A percentile compares a stretch with the other conserved stretches of the same genome.
Evolutionary conservation across 53 echinoderm and acorn worm species (phyloP).

Genomic region (Paracentrotus lividus): DNA sequence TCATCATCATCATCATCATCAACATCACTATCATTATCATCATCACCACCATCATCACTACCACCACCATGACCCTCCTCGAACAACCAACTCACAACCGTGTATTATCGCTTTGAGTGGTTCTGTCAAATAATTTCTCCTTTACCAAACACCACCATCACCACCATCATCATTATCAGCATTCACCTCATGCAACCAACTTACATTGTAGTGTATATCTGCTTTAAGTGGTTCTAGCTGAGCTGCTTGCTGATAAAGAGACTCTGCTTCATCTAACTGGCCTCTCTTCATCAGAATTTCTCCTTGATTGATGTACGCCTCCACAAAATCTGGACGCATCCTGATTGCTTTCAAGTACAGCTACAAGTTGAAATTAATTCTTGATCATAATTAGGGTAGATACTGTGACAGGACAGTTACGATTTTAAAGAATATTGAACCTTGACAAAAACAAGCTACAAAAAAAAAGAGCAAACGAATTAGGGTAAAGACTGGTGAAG

Average conservation of each 20-base stretch:
- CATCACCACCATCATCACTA: slow-evolving; percentile 24
- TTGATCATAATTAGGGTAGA: too few species aligned
- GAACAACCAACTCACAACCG: background rate
- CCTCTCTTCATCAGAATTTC: slow-evolving; percentile 75
- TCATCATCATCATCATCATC: slow-evolving; percentile 66
- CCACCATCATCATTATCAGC: slow-evolving; percentile 16
- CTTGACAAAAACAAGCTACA: too few species aligned
- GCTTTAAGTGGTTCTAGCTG: slow-evolving; percentile 74
- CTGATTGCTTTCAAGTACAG: slow-evolving; percentile 76
- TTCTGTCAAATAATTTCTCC: background rate
- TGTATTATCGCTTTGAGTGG: background rate
- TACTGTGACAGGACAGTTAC: too few species aligned
- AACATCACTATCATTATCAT: slow-evolving; percentile 44
- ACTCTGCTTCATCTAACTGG: slow-evolving; percentile 68
- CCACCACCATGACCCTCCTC: background rate
- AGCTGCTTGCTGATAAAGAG: slow-evolving; percentile 66
- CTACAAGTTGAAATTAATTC: too few species aligned
- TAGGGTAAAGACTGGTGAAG: too few species aligned
- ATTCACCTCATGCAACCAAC: slow-evolving; percentile 30
- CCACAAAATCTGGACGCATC: slow-evolving; percentile 81
- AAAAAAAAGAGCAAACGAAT: too few species aligned
- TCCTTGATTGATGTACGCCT: slow-evolving; percentile 83
- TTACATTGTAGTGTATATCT: slow-evolving; percentile 84
- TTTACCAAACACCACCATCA: background rate
- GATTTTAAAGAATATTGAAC: too few species aligned